Base-by-base conservation (phyloP, 2,888 invertebrate genomes). In the Netelia virgata region DNA sequence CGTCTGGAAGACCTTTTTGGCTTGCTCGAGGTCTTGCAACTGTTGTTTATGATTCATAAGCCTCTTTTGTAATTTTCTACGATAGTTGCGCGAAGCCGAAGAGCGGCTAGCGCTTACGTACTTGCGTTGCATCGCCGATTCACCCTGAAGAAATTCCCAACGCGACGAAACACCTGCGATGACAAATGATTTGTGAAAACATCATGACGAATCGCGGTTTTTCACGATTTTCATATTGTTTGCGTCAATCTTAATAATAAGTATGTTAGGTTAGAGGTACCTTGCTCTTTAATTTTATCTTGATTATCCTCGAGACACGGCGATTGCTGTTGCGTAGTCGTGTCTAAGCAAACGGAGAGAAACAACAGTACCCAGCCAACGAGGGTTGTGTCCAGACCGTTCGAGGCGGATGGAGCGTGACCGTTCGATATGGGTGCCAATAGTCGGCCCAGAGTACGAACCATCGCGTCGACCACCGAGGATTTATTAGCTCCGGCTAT, bases 61-160 rank as follows among this genome's bases (percentile, higher is more conserved):
- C 88, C 97, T 95, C 93, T 97, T 97, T 92, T 96, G 96, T 87
- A 96, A 94, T 91, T 96, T 96, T 89, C 96, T 95, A 11, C 96
- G 95, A 89, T 95, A 96, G 90, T 94, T 94, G 87, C 95, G 94
- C 0, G 95, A 94, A n/a, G 93, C 92, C 3, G 91, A 91, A 1
- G 92, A 92, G 41, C 93, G 90, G 85, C 87, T 92, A 1, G 92
- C 89, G 63, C 89, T 93, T 1, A 91, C 91, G 43, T 92, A 93
- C 82, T 93, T 93, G 91, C 88, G 94, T 93, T 92, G 95, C 95
- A 93, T 95, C 92, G 90, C 95, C 91, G 94, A 94, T 92, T 97
- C 97, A 81, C 97, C 98, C 87, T 97, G 97, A 91, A 98, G 97
- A 95, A 98, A 98, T 93, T 98, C 97, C 98, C 98, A 98, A 80